These are phyloP conservation scores for Heterohyrax brucei DNA, from an alignment of 2,797 vertebrate genomes.

Conservation along the genomic window DNA sequence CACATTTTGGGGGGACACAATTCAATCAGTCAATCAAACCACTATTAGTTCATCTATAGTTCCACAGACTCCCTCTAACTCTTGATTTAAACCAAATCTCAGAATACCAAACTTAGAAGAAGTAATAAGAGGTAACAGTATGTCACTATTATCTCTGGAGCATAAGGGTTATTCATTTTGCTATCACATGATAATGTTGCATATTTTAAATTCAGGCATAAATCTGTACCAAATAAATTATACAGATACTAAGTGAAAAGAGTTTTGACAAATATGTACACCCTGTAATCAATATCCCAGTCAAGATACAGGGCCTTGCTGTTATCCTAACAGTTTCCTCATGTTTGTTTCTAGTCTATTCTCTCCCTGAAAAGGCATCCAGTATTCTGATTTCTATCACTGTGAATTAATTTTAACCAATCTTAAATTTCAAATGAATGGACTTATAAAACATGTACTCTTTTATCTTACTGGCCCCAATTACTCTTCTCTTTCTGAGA, in stretches of 20 bases:
- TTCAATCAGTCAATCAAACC: too few species aligned
- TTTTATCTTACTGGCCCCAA: not conserved
- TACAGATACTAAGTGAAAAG: not conserved
- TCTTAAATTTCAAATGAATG: slow-evolving; percentile 44
- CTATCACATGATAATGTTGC: not conserved
- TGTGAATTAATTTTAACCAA: not conserved
- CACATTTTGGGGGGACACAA: too few species aligned
- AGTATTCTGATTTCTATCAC: not conserved
- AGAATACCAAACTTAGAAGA: not conserved
- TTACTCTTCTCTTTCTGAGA: not conserved
- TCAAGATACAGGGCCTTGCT: not conserved
- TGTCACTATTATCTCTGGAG: not conserved
- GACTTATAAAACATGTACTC: not conserved
- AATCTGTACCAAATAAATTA: not conserved
- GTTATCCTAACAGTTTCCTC: not conserved
- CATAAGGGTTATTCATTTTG: not conserved
- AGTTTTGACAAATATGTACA: not conserved
- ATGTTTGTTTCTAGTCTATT: not conserved
- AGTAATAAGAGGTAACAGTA: not conserved
- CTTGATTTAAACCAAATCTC: not conserved
- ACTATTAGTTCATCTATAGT: not conserved
- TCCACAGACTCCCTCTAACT: not conserved
- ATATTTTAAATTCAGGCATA: not conserved
- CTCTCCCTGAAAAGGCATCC: not conserved
- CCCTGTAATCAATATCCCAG: not conserved